Percentiles rank a stretch among this genome's conserved stretches.
Evolutionary conservation across 2,113 vertebrate genomes (phyloP).

Genomic region (Anoura caudifer): DNA sequence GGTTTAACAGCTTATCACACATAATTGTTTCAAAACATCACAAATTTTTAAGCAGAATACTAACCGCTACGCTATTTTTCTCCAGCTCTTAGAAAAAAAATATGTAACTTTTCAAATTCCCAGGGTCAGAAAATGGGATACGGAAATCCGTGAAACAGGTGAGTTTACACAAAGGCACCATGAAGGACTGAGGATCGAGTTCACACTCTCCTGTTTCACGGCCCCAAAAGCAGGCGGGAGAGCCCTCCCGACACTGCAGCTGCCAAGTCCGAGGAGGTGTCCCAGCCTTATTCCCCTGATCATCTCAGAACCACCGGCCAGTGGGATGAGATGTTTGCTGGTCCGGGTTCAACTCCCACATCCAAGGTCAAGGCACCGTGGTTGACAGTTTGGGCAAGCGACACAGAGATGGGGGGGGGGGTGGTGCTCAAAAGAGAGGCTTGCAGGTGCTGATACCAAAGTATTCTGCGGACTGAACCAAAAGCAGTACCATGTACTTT

Average conservation of each 20-base stretch:
- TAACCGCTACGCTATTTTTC: not conserved
- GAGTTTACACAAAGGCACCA: not conserved
- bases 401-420: too few species aligned
- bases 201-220: not conserved
- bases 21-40: not conserved
- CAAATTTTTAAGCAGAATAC: not conserved
- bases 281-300: too few species aligned
- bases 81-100: not conserved
- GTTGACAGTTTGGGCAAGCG: not conserved
- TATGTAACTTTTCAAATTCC: not conserved
- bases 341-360: not conserved
- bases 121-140: not conserved
- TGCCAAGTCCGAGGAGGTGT: not conserved
- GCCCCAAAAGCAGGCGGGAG: not conserved
- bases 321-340: not conserved
- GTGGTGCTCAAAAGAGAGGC: too few species aligned
- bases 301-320: not conserved
- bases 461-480: too few species aligned
- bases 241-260: not conserved
- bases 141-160: not conserved
- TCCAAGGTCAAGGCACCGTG: not conserved
- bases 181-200: too few species aligned
- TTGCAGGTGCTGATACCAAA: too few species aligned
- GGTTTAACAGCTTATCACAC: not conserved
- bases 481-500: too few species aligned